These are phyloP conservation scores for Chrysopa pallens DNA, from an alignment of 1,140 invertebrate genomes.

Conservation along the genomic window DNA sequence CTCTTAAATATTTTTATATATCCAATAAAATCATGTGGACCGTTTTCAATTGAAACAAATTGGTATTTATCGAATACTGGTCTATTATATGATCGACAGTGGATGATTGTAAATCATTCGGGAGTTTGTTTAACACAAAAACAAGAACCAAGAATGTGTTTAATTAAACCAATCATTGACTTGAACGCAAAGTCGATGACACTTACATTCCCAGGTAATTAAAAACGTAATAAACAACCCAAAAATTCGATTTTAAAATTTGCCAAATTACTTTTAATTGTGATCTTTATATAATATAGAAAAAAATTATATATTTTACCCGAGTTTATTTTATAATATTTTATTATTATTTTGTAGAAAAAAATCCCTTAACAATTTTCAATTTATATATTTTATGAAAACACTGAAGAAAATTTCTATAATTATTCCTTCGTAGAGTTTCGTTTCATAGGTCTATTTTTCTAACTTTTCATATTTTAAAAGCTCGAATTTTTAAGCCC, in stretches of 20 bases:
- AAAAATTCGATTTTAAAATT: background rate
- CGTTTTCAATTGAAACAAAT: constrained; percentile 40
- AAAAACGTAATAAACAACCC: no score
- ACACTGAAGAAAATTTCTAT: no score
- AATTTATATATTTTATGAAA: no score
- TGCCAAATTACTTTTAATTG: constrained; percentile 5
- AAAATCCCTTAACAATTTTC: no score
- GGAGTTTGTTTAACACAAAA: constrained; percentile 81
- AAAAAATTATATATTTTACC: no score
- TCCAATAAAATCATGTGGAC: constrained; percentile 86
- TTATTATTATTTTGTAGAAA: no score
- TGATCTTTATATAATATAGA: background rate
- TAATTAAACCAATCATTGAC: constrained; percentile 59
- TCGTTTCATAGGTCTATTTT: no score
- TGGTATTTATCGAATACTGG: constrained; percentile 61
- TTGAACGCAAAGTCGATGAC: constrained; percentile 35
- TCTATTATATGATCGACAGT: constrained; percentile 74
- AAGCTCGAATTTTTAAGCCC: no score
- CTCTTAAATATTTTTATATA: constrained; percentile 55
- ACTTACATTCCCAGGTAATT: constrained; percentile 47
- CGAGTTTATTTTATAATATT: no score
- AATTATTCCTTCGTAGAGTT: no score
- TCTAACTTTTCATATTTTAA: no score
- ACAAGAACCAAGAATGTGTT: constrained; percentile 56
- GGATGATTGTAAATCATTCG: constrained; percentile 70